Evolutionary conservation across 2,797 vertebrate genomes (phyloP).

Genomic region (Argya squamiceps): DNA sequence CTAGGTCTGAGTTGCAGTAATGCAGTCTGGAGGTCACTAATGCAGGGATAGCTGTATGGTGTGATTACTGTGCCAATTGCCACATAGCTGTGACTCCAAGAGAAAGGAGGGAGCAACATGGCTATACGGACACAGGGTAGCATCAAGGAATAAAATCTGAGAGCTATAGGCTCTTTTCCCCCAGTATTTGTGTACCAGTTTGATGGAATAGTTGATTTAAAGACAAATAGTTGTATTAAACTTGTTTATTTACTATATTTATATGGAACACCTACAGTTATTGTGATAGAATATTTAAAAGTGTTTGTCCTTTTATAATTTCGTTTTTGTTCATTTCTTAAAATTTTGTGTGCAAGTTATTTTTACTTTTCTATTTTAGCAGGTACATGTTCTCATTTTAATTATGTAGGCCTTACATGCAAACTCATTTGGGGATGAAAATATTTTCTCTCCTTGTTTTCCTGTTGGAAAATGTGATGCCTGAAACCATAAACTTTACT

Average conservation of each 20-base stretch:
- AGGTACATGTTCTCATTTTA: neutral
- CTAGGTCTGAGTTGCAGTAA: slow-evolving; percentile 42
- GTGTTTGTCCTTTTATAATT: neutral
- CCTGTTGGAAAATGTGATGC: neutral
- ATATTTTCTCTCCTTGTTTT: neutral
- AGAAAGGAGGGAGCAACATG: neutral
- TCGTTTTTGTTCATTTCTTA: neutral
- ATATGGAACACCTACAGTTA: neutral
- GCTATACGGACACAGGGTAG: neutral
- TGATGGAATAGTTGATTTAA: neutral
- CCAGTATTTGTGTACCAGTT: neutral
- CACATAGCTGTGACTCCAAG: neutral
- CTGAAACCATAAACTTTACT: neutral
- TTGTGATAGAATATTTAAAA: neutral
- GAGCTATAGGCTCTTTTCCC: neutral
- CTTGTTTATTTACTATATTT: neutral
- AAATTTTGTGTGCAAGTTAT: neutral
- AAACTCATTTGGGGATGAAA: neutral
- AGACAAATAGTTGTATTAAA: neutral
- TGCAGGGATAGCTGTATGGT: slow-evolving; percentile 41
- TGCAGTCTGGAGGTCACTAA: slow-evolving; percentile 61
- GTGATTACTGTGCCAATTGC: slow-evolving; percentile 28
- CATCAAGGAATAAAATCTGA: neutral
- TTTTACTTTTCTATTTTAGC: neutral
- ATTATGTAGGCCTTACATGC: neutral